Conservation (phyloP, 2,888 invertebrate species). For the Phaonia tiefii region DNA sequence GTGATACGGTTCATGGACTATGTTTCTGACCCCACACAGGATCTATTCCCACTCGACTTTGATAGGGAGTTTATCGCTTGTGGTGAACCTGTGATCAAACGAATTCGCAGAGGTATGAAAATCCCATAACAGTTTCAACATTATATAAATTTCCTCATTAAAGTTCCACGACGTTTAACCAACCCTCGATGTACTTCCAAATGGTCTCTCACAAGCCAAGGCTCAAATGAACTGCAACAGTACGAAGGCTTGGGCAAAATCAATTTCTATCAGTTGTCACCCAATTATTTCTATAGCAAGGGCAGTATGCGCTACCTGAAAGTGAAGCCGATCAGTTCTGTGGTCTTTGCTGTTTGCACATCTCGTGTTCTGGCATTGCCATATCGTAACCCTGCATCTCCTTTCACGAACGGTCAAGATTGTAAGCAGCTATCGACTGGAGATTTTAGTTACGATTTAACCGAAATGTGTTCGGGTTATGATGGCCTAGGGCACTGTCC, state of each 20-base stretch:
- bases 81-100: slow-evolving; percentile 81
- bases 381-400: slow-evolving; percentile 78
- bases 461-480: slow-evolving; percentile 83
- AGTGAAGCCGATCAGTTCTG: slow-evolving; percentile 82
- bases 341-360: slow-evolving; percentile 84
- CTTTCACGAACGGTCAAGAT: slow-evolving; percentile 74
- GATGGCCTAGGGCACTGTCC: slow-evolving; percentile 83
- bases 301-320: slow-evolving; percentile 81
- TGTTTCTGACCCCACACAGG: slow-evolving; percentile 83
- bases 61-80: slow-evolving; percentile 73
- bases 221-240: slow-evolving; percentile 81
- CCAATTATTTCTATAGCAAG: slow-evolving; percentile 86
- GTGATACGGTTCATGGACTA: slow-evolving; percentile 84
- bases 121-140: too few relatives aligned
- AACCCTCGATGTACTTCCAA: slow-evolving; percentile 83
- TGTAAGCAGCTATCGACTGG: slow-evolving; percentile 83
- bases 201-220: slow-evolving; percentile 80
- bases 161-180: slow-evolving; percentile 83
- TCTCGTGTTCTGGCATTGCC: slow-evolving; percentile 83
- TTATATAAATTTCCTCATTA: background rate
- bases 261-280: slow-evolving; percentile 86
- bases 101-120: slow-evolving; percentile 84
- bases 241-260: slow-evolving; percentile 84
- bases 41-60: slow-evolving; percentile 80
- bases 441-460: slow-evolving; percentile 82